phyloP scores from a whole-genome alignment of 2,113 vertebrate genomes.

The Porphyrio hochstetteri region DNA sequence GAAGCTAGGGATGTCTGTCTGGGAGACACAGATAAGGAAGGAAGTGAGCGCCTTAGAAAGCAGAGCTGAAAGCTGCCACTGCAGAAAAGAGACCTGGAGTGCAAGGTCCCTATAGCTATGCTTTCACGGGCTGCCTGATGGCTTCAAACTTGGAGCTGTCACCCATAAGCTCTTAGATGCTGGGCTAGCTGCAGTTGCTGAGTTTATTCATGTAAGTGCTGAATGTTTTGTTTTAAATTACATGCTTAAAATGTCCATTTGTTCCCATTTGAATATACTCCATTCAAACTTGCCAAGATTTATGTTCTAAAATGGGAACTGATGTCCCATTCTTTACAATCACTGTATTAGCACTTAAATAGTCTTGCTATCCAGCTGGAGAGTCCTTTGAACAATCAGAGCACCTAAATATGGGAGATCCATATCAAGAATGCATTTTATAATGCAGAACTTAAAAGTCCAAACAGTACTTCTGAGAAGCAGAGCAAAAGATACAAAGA shows the following conservation, averaged over 20 bases:
- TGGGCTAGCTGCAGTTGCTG: conserved; percentile 36
- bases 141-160: neutral
- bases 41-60: neutral
- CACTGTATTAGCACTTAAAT: conserved; percentile 63
- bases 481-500: neutral
- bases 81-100: neutral
- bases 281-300: conserved; percentile 67
- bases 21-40: neutral
- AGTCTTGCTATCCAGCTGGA: conserved; percentile 59
- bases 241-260: conserved; percentile 63
- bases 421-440: conserved; percentile 12
- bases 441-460: neutral
- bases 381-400: conserved; percentile 56
- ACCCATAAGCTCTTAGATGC: neutral
- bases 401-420: conserved; percentile 64
- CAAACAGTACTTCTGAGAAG: conserved; percentile 6
- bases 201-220: conserved; percentile 45
- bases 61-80: neutral
- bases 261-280: conserved; percentile 57
- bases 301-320: conserved; percentile 64
- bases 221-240: conserved; percentile 68
- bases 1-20: neutral
- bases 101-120: neutral
- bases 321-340: conserved; percentile 68
- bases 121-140: neutral